Conservation (phyloP, 2,113 vertebrate genomes). For the Pollachius pollachius region DNA sequence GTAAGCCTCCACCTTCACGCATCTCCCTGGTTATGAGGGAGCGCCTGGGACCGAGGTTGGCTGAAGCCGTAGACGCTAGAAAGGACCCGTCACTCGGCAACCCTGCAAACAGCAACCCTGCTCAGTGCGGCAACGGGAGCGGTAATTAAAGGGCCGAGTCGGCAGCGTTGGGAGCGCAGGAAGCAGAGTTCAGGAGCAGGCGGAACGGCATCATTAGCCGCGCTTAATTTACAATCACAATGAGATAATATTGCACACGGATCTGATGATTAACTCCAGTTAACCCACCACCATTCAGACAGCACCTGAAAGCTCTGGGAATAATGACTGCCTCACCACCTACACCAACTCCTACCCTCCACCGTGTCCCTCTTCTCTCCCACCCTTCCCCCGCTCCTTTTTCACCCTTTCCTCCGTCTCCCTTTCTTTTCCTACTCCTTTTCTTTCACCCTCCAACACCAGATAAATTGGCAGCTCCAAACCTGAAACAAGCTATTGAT, state of each 20-base stretch:
- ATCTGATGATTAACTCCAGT: constrained; percentile 44
- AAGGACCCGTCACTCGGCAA: no score
- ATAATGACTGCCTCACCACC: constrained; percentile 8
- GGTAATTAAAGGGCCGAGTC: constrained; percentile 56
- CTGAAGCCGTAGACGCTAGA: no score
- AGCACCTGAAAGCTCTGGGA: constrained; percentile 26
- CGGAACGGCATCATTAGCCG: constrained; percentile 39
- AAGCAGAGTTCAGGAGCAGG: constrained; percentile 48
- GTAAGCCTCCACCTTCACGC: no score
- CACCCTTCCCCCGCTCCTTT: not conserved
- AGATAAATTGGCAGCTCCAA: no score
- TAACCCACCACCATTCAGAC: constrained; percentile 33
- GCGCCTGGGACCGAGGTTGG: no score
- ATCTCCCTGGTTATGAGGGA: no score
- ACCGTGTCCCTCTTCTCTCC: no score
- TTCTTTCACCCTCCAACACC: no score
- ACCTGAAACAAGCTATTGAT: no score
- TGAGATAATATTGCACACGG: constrained; percentile 37
- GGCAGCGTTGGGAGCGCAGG: constrained; percentile 16
- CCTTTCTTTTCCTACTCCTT: not conserved
- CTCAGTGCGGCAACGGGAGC: constrained; percentile 15
- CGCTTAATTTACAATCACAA: constrained; percentile 52
- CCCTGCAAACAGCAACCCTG: not conserved
- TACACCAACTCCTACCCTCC: no score
- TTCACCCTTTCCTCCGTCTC: not conserved